phyloP scores from a whole-genome alignment of 2,888 invertebrate species.

The Ormyrus thymus region DNA sequence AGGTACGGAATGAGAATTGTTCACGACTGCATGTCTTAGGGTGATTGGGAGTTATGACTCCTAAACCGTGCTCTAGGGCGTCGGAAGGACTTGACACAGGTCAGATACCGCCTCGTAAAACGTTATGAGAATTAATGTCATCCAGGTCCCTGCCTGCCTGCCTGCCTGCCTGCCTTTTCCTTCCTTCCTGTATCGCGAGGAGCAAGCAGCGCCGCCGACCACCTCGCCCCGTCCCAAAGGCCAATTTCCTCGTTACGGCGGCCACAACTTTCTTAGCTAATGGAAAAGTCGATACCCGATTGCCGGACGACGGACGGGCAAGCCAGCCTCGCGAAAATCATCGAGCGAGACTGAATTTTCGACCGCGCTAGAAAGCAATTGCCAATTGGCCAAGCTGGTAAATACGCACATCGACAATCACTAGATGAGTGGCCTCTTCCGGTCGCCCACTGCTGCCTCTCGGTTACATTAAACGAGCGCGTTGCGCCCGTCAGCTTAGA shows the following conservation, averaged over 20 bases:
- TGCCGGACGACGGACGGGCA: conserved; percentile 20
- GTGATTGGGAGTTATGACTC: conserved; percentile 75
- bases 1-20: conserved; percentile 65
- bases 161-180: conserved; percentile 55
- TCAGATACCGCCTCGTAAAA: conserved; percentile 74
- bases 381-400: conserved; percentile 67
- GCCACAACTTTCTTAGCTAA: conserved; percentile 72
- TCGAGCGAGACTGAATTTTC: conserved; percentile 16
- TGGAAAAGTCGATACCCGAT: conserved; percentile 73
- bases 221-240: conserved; percentile 56
- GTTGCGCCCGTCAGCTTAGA: conserved; percentile 73
- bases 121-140: conserved; percentile 75
- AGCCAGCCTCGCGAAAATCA: background rate
- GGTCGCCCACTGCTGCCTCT: conserved; percentile 68
- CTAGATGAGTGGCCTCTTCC: conserved; percentile 74
- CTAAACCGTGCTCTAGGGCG: conserved; percentile 71
- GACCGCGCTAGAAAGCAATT: conserved; percentile 56
- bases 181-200: conserved; percentile 55
- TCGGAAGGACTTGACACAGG: conserved; percentile 73
- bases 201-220: conserved; percentile 26
- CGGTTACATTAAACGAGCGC: conserved; percentile 65
- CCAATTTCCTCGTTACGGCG: conserved; percentile 71
- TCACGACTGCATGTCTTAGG: conserved; percentile 73
- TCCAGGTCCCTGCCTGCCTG: conserved; percentile 53
- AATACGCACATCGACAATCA: conserved; percentile 71